Conservation (phyloP, 2,797 vertebrate species). For the Phalanger gymnotis region DNA sequence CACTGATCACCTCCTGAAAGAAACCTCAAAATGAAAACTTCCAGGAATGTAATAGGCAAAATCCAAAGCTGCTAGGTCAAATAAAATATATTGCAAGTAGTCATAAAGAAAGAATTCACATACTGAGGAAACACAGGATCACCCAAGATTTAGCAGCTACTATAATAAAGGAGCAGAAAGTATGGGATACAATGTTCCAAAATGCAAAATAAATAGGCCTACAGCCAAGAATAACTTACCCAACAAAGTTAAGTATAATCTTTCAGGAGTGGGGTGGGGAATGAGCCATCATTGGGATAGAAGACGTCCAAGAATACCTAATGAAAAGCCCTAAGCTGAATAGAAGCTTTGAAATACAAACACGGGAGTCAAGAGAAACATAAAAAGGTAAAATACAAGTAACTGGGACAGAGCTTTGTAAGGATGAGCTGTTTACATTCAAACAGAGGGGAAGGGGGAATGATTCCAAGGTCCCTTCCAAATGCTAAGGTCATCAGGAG, state of each 20-base stretch:
- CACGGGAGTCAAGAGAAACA: background rate
- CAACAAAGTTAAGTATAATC: background rate
- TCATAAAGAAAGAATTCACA: background rate
- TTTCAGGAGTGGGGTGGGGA: no score
- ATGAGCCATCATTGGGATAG: background rate
- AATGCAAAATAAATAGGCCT: background rate
- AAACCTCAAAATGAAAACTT: background rate
- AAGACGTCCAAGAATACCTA: background rate
- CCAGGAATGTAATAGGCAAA: background rate
- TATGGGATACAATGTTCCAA: background rate
- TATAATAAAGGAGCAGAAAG: background rate
- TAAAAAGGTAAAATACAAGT: background rate
- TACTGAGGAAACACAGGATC: background rate
- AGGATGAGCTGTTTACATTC: background rate
- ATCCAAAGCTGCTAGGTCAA: background rate
- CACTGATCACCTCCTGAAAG: background rate
- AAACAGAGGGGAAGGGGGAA: background rate
- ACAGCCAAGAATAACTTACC: background rate
- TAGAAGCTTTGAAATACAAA: background rate
- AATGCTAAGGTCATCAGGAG: background rate
- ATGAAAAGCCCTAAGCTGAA: background rate
- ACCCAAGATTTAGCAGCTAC: background rate
- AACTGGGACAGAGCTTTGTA: background rate
- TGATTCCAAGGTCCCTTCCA: background rate
- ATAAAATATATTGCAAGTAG: background rate